Conservation (phyloP, 2,113 vertebrate species). For the Neolamprologus kungweensis region DNA sequence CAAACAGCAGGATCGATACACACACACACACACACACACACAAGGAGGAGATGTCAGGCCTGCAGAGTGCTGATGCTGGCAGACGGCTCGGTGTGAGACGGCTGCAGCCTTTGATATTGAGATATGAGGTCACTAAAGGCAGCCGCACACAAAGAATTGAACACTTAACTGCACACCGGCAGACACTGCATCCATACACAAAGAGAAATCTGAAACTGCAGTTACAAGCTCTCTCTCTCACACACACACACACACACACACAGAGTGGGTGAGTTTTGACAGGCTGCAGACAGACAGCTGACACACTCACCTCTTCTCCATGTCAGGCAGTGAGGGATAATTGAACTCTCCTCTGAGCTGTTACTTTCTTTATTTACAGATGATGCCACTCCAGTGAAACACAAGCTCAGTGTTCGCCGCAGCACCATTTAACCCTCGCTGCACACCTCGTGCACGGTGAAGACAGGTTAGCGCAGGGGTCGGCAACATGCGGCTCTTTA, state of each 20-base stretch:
- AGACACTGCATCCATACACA: not conserved
- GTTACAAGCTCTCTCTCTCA: not conserved
- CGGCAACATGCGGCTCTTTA: too few relatives aligned
- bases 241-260: not conserved
- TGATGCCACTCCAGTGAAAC: not conserved
- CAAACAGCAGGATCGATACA: not conserved
- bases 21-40: not conserved
- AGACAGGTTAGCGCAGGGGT: not conserved
- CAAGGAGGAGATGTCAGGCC: not conserved
- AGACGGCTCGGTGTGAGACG: not conserved
- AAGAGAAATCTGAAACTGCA: not conserved
- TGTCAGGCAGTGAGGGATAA: not conserved
- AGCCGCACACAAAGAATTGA: not conserved
- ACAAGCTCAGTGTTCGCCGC: not conserved
- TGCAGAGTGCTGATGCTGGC: not conserved
- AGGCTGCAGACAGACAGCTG: not conserved
- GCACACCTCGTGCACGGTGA: not conserved
- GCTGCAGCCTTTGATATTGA: not conserved
- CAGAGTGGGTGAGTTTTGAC: not conserved
- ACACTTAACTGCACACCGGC: not conserved
- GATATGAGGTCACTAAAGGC: slow-evolving; percentile 1
- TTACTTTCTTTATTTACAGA: not conserved
- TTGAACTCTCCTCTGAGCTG: not conserved
- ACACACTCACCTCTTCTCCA: not conserved
- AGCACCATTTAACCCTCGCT: not conserved